Percentiles rank a stretch among this genome's conserved stretches.
These are phyloP conservation scores for Leptonema lineaticorne DNA, from an alignment of 1,140 invertebrate genomes.

Conservation along the genomic window DNA sequence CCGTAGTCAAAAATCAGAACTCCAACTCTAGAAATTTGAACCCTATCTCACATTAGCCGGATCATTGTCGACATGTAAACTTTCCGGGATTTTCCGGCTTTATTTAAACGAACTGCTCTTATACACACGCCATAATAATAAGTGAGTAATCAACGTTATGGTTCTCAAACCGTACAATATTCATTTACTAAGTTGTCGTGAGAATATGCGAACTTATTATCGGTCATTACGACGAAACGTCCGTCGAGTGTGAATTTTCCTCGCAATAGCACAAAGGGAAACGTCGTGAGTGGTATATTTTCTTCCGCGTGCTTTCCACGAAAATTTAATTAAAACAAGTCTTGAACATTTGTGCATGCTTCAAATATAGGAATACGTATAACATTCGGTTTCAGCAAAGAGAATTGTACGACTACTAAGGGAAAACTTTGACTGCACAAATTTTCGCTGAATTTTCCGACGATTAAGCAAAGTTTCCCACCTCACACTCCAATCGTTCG, in stretches of 20 bases:
- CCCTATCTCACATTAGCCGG: no score
- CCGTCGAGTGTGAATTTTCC: no score
- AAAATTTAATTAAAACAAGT: conserved; percentile 1
- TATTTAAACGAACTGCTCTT: no score
- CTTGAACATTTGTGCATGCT: not conserved
- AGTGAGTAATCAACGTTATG: not conserved
- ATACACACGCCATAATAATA: not conserved
- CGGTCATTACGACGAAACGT: no score
- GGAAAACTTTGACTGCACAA: not conserved
- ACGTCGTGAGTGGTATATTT: not conserved
- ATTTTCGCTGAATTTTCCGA: not conserved
- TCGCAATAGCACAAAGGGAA: not conserved
- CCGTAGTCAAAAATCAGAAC: no score
- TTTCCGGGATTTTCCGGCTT: no score
- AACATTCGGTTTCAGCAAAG: not conserved
- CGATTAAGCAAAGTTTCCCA: no score
- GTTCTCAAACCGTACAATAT: no score
- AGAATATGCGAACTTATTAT: no score
- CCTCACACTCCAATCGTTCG: not conserved
- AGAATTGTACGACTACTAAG: not conserved
- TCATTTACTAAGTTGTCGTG: not conserved
- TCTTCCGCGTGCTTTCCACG: not conserved
- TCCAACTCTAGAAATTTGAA: no score
- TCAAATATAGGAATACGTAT: not conserved
- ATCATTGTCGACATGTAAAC: no score